Conservation (phyloP, 2,888 invertebrate genomes). For the Pachymerium ferrugineum region DNA sequence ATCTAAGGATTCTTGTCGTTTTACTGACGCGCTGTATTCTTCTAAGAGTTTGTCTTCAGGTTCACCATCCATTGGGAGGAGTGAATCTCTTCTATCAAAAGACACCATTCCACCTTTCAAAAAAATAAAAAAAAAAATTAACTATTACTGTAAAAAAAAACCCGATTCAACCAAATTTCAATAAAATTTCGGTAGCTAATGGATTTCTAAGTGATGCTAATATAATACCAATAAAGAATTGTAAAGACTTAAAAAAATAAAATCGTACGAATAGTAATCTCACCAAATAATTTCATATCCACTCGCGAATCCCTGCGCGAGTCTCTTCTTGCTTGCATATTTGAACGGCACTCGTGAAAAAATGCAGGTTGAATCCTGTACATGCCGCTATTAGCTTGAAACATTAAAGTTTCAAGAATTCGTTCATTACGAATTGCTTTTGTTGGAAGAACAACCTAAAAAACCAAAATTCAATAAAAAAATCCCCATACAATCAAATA, state of each 20-base stretch:
- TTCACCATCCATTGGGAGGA: neutral
- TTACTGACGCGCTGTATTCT: neutral
- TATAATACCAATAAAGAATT: no score
- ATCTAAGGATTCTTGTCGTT: conserved; percentile 17
- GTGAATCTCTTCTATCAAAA: conserved; percentile 22
- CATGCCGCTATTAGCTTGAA: conserved; percentile 87
- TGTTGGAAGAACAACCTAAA: conserved; percentile 75
- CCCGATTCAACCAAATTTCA: neutral
- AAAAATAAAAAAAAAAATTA: neutral
- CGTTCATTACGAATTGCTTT: conserved; percentile 88
- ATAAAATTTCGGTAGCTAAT: neutral
- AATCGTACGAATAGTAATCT: neutral
- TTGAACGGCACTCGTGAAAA: conserved; percentile 78
- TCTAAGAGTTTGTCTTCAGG: neutral
- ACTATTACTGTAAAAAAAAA: neutral
- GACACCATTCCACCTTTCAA: neutral
- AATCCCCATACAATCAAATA: neutral
- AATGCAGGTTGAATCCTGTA: conserved; percentile 84
- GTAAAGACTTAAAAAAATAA: no score
- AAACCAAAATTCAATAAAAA: neutral
- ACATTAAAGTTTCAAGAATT: conserved; percentile 85
- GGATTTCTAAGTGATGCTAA: neutral
- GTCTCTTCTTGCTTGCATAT: conserved; percentile 58
- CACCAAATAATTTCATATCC: conserved; percentile 1
- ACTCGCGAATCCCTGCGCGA: conserved; percentile 5